Evolutionary conservation across 2,113 vertebrate species (phyloP).

Genomic region (Rhinoderma darwinii): DNA sequence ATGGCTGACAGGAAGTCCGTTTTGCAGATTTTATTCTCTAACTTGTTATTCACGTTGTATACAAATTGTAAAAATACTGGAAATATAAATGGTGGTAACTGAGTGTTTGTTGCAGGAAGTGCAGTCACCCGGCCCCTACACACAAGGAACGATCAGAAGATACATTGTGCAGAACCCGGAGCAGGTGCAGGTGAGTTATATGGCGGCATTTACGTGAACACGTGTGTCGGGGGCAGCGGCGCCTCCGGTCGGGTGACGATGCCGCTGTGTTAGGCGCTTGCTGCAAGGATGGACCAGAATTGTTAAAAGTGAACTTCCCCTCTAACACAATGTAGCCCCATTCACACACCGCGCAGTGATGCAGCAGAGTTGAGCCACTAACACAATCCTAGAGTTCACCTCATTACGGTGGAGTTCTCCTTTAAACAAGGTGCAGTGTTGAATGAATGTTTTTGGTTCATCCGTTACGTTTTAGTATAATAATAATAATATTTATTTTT

Average conservation of each 20-base stretch:
- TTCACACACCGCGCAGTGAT: background rate
- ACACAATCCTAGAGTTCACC: background rate
- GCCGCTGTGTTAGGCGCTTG: no score
- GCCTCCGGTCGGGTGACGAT: no score
- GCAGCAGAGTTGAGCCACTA: background rate
- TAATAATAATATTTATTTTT: background rate
- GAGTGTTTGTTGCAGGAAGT: constrained; percentile 63
- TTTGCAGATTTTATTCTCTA: background rate
- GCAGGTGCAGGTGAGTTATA: constrained; percentile 63
- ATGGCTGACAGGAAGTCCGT: background rate
- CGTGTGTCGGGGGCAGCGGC: no score
- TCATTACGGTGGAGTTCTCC: background rate
- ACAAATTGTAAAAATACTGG: background rate
- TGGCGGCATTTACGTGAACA: no score
- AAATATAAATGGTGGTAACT: background rate
- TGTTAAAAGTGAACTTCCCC: background rate
- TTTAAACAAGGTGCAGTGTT: background rate
- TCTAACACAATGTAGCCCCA: background rate
- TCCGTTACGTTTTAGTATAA: background rate
- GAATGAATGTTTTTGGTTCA: background rate
- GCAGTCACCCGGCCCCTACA: constrained; percentile 63
- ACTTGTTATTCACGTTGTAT: background rate
- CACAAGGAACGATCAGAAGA: constrained; percentile 74
- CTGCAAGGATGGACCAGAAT: no score
- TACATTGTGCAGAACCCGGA: constrained; percentile 70